A percentile compares a stretch with the other conserved stretches of the same genome.
These are phyloP conservation scores for Anseranas semipalmata DNA, from an alignment of 2,113 vertebrate species.

Conservation along the genomic window DNA sequence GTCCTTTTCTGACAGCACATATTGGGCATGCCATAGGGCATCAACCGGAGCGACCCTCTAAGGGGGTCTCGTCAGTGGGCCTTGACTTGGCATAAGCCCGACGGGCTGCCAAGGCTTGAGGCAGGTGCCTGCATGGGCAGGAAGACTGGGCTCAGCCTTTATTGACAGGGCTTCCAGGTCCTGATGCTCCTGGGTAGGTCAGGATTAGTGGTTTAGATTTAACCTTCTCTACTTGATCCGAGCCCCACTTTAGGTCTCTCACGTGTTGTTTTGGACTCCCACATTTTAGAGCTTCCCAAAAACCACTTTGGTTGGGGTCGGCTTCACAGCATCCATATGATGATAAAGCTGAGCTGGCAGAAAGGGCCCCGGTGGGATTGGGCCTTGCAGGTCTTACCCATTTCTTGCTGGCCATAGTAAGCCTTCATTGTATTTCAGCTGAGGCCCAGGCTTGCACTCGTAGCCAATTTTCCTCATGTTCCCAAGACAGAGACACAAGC, in stretches of 20 bases:
- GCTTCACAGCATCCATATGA: background rate
- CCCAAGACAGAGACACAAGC: background rate
- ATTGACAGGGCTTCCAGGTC: background rate
- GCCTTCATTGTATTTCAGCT: background rate
- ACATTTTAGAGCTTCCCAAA: background rate
- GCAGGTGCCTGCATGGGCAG: accelerated
- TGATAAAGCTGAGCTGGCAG: background rate
- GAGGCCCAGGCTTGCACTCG: background rate
- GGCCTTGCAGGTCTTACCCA: background rate
- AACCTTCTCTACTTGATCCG: background rate
- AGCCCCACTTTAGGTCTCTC: background rate
- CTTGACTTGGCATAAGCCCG: background rate
- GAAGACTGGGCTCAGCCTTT: background rate
- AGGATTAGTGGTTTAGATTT: background rate
- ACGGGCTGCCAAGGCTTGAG: background rate
- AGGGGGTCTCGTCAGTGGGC: background rate
- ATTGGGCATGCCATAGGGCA: background rate
- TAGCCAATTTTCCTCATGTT: background rate
- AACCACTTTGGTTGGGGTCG: background rate
- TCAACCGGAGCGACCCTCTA: background rate
- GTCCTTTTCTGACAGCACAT: background rate
- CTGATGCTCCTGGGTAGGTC: background rate
- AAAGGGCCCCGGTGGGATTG: background rate
- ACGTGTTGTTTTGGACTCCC: background rate
- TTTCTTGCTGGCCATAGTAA: background rate